Percentiles rank a stretch among this genome's conserved stretches.
These are phyloP conservation scores for Eumaeus atala DNA, from an alignment of 1,140 invertebrate species.

Conservation along the genomic window DNA sequence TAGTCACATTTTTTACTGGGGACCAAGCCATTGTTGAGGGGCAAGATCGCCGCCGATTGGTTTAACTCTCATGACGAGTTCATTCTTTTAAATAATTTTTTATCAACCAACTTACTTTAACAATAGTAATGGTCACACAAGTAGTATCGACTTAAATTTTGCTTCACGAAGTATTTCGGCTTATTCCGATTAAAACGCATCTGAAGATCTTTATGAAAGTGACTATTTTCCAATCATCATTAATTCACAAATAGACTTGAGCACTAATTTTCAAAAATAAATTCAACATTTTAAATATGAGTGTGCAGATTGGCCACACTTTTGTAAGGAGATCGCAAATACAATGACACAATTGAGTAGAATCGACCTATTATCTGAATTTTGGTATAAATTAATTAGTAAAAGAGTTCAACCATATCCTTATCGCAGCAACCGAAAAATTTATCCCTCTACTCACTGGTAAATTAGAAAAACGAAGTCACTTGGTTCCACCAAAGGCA, in stretches of 20 bases:
- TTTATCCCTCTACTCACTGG: not conserved
- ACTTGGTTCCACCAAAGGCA: not conserved
- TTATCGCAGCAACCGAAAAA: not conserved
- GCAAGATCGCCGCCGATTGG: conserved; percentile 8
- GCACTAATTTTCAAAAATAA: not conserved
- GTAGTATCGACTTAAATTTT: conserved; percentile 7
- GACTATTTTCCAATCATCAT: conserved; percentile 7
- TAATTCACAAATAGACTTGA: not conserved
- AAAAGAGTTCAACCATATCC: not conserved
- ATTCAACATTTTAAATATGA: not conserved
- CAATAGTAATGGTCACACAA: conserved; percentile 11
- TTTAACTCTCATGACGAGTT: not conserved
- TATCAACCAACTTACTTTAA: conserved; percentile 10
- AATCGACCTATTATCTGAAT: not conserved
- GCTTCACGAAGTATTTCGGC: conserved; percentile 9
- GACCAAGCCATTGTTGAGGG: not conserved
- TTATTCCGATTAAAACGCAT: conserved; percentile 7
- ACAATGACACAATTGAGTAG: no score
- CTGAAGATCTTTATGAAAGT: conserved; percentile 9
- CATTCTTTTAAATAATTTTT: no score
- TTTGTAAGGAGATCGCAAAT: not conserved
- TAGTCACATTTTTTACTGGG: not conserved
- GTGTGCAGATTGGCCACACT: not conserved
- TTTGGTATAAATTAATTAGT: not conserved
- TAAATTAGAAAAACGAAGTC: not conserved